phyloP scores from a whole-genome alignment of 2,888 invertebrate species.

The Eremobia ochroleuca region DNA sequence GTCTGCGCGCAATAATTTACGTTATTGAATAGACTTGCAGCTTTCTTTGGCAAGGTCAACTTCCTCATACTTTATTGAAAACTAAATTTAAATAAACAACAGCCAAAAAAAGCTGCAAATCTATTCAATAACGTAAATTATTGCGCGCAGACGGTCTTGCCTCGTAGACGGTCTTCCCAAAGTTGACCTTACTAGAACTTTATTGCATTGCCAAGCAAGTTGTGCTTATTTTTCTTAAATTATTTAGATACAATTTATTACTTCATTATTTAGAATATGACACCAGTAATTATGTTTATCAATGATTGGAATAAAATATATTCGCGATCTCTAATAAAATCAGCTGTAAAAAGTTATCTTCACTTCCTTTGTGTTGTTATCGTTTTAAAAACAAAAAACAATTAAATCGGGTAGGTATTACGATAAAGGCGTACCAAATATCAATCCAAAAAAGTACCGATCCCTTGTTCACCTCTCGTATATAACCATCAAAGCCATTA shows the following conservation, averaged over 20 bases:
- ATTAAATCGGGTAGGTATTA: no score
- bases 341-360: neutral
- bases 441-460: neutral
- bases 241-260: neutral
- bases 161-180: no score
- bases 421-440: neutral
- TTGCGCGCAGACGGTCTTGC: no score
- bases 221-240: no score
- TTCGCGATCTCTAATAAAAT: neutral
- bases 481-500: slow-evolving; percentile 36
- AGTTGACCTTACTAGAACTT: neutral
- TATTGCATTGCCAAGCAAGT: neutral
- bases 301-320: neutral
- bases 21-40: no score
- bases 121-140: no score
- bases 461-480: slow-evolving; percentile 7
- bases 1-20: no score
- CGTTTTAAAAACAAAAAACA: neutral
- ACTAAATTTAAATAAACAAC: no score
- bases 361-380: neutral
- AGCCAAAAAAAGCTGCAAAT: no score
- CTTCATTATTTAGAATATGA: neutral
- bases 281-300: neutral
- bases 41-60: no score
- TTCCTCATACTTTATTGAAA: no score